Base-by-base conservation (phyloP, 2,797 vertebrate species). In the Rhinichthys osculus region DNA sequence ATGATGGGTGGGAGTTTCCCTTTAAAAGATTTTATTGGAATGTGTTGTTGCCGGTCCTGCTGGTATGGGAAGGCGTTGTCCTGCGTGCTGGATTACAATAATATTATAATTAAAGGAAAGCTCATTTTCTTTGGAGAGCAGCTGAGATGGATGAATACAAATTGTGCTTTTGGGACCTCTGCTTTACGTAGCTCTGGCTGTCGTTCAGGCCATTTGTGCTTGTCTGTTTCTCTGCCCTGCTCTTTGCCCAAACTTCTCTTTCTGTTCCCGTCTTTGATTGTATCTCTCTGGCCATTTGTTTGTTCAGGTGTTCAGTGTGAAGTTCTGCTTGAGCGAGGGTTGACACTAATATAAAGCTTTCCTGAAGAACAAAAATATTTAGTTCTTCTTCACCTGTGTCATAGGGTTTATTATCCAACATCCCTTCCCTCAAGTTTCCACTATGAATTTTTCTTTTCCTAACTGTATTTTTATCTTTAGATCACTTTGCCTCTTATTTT, bases 301-400 rank as follows among this genome's bases (percentile, higher is more conserved):
- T 92, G 84, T 89, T 90, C 90, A 92, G 91, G 89, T 94, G 91
- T 91, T 91, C 89, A 79, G 78, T 82, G 86, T 52, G 82, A 89
- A 85, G 86, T 89, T 90, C 83, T 78, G 84, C 87, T 86, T 88
- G 84, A 89, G 73, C 1, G 38, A 87, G 84, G 85, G 85, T 50
- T 88, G 85, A 90, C 86, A 88, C 91, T 87, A 87, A 91, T 91
- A 92, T 82, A 90, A 81, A 69, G 76, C 86, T 92, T 85, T 85
- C 87, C 87, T 40, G 64, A 71, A 76, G 87, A 90, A 91, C 85
- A 86, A 89, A 87, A 89, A 91, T 92, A 85, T 87, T 88, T 89
- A 89, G 81, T 69, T 69, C 7, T 83, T 74, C 40, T 62, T 50
- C 80, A 54, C 47, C 70, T 87, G 57, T 64, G 27, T 57, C 67